Evolutionary conservation across 1,140 invertebrate species (phyloP).

Genomic region (Cydia pomonella): DNA sequence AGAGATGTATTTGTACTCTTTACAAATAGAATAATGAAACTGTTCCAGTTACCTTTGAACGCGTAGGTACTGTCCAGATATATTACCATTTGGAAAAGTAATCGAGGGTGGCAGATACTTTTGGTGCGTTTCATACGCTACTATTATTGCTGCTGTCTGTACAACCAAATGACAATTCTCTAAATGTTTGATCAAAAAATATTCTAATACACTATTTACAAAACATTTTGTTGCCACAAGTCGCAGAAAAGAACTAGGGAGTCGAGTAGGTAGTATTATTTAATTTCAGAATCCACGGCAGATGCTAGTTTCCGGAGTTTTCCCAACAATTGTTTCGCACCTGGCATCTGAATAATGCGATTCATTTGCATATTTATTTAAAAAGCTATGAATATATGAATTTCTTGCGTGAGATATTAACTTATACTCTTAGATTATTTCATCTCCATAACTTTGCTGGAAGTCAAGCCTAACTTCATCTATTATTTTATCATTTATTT

Average conservation of each 20-base stretch:
- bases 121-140: too few relatives aligned
- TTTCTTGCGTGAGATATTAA: conserved; percentile 8
- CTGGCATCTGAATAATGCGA: conserved; percentile 21
- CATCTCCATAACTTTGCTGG: neutral
- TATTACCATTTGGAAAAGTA: too few relatives aligned
- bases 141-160: too few relatives aligned
- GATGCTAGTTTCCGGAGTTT: neutral
- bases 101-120: too few relatives aligned
- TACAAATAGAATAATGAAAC: too few relatives aligned
- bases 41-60: too few relatives aligned
- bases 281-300: neutral
- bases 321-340: conserved; percentile 24
- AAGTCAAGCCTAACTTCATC: neutral
- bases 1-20: too few relatives aligned
- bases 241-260: neutral
- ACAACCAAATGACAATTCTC: too few relatives aligned
- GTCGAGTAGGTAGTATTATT: neutral
- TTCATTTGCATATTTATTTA: conserved; percentile 26
- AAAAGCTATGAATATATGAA: conserved; percentile 32
- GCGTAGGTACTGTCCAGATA: too few relatives aligned
- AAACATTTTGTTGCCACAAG: neutral
- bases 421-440: conserved; percentile 22
- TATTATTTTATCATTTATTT: neutral
- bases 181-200: too few relatives aligned
- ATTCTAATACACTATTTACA: neutral